Base-by-base conservation (phyloP, 2,797 vertebrate genomes). In the Tangara arthus region DNA sequence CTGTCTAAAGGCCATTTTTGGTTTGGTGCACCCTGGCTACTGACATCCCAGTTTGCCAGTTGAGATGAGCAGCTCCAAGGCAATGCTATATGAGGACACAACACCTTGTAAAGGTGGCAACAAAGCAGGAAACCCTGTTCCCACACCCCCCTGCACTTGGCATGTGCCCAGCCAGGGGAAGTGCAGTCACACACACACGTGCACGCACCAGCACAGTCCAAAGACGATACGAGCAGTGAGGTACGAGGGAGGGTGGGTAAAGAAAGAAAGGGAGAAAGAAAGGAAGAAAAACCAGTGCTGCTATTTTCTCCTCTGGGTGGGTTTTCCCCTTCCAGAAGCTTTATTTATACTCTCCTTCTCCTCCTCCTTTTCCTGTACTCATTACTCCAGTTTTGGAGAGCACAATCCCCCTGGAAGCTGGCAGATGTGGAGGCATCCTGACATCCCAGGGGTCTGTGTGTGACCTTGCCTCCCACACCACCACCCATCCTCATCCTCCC, bases 311-410 rank as follows among this genome's bases (percentile, higher is more conserved):
- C 66, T 76, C 50, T 69, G 0, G 5, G 32, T 82, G 73, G 57
- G 46, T 82, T 83, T 94, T 90, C 77, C 86, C 73, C 26, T 72
- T 90, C 63, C 80, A 90, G 46, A 57, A 57, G 70, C 69, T 92
- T 93, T 92, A 88, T 88, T 88, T 90, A 69, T 50, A 68, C 35
- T 69, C 28, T 76, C 50, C 73, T 1, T 5, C 42, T 86, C 44
- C 70, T 75, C 69, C 82, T 94, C 80, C 69, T 72, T 32, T 57
- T 87, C 65, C 84, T 5, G 1, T 68, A 61, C 46, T 83, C 73
- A 53, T 50, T 50, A 16, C 49, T 86, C 20, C 41, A 9, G 1
- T 24, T 87, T 28, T 5, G 5, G 44, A 82, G 15, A 59, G 18
- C 0, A 4, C 4, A 3, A 34, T 63, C 9, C 12, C 23, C 16